Evolutionary conservation across 2,888 invertebrate genomes (phyloP), one percentile per base, ranked within the genome.

Genomic region (Tetranychus truncatus): DNA sequence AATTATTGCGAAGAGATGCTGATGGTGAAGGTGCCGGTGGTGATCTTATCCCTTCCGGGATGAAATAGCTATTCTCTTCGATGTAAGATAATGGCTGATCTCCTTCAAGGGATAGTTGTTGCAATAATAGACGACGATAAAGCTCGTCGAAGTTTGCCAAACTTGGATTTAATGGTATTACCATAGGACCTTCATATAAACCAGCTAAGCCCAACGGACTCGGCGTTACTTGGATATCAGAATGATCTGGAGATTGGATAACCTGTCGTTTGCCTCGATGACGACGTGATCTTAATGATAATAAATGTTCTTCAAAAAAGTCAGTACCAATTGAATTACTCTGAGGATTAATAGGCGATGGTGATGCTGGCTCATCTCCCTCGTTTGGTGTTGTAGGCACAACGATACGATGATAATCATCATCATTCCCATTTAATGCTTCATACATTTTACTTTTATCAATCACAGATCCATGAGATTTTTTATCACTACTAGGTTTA

Each of bases 271-370:
- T 20, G 20, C 21, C 34, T 24, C 69, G 69, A 20, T 69, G 20
- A 6, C 69, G 20, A 24, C 69, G n/a, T 24, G 21, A 24, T 69
- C 69, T 69, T 24, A 69, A 69, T 69, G 69, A 7, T 20, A 24
- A 20, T 24, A 69, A 20, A 11, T 69, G 20, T 21, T 69, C 21
- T 69, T 69, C 69, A 21, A 69, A 69, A 69, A 69, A 69, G 34
- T 69, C 69, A 20, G 18, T 69, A 20, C 11, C 69, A 69, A 20
- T n/a, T 20, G 18, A 18, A 66, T 69, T 24, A 20, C 69, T 24
- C 11, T 69, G 11, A 20, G 9, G 55, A 3, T 55, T 55, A 55
- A 55, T 55, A 6, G 55, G 55, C 7, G 15, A 55, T 15, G 55
- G 15, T 15, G 7, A 5, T 15, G 7, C 11, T 15, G 6, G 5